Evolutionary conservation across 2,113 vertebrate genomes (phyloP), one percentile per base, ranked within the genome.

Genomic region (Myodes glareolus): DNA sequence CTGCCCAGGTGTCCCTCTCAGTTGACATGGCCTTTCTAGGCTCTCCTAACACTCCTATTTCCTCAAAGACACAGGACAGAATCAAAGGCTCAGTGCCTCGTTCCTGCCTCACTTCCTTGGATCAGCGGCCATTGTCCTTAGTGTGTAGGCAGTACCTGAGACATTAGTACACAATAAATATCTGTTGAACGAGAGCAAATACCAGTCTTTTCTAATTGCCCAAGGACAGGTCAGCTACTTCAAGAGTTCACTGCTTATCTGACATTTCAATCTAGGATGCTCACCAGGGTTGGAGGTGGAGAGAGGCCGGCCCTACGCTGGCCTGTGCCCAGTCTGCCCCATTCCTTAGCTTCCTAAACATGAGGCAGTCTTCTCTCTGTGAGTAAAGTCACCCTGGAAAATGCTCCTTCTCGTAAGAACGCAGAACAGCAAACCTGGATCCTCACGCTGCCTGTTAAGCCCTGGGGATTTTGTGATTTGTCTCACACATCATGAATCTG

Each of bases 101-200:
- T 67, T n/a, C 61, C 76, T 6, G 4, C 7, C 27, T 16, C n/a
- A 39, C 47, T 73, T 90, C 90, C 91, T 82, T 4, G 19, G 58
- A 50, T 75, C 10, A 72, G 45, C 72, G 67, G 42, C 31, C 45
- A 25, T 86, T 78, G 86, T 86, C 31, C 39, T 87, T 61, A 55
- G 80, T 27, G 67, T 76, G 21, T 77, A 61, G 68, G 90, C 65
- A 92, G 91, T 86, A 92, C 93, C 88, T 87, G 91, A 91, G 63
- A 92, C 31, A n/a, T 8, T 80, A 90, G 89, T 65, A 47, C 90
- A 95, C 65, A 70, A 58, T 86, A 86, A 92, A 55, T 94, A 92
- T 47, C 65, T 92, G 85, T 67, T 70, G 78, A 81, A 63, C 67
- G 52, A 65, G 78, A 93, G 84, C 13, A 70, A 47, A 75, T 29